Base-by-base conservation (phyloP, 2,888 invertebrate genomes). In the Athetis lepigone region DNA sequence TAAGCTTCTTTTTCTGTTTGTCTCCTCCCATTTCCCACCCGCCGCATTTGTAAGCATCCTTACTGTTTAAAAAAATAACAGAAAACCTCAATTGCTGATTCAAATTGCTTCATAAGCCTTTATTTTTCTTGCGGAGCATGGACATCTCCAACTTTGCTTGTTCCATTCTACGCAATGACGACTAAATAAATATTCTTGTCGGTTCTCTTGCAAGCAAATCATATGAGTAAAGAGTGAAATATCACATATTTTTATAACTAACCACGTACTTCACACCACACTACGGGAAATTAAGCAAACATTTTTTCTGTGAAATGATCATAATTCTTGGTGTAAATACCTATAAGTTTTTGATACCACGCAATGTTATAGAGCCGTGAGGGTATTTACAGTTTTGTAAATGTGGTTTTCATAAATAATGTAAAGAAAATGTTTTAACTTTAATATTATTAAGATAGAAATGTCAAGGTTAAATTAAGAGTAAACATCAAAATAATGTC, bases 41-140 rank as follows among this genome's bases (percentile, higher is more conserved):
- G 42, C n/a, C 39, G 71, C 37, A 55, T 62, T 75, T 70, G 47
- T 56, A 56, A 70, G 76, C 47, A 61, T 55, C 39, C 51, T 62
- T 70, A 47, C 55, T 70, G 71, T 70, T 69, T 46, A 46, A 70
- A 70, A 68, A 70, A 62, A 75, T 54, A 55, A 75, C 70, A 62
- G 46, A 16, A 43, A 70, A 39, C 54, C 70, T 55, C 71, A 56
- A 75, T 75, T 70, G 71, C 63, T 40, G 47, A 70, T 75, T 75
- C 50, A 51, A 70, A 70, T 70, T 51, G 51, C 51, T 70, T 51
- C 50, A 55, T 75, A 61, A 70, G 76, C 62, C 62, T 70, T 70
- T 55, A 54, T 74, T 75, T 75, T 70, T 61, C 33, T 59, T 54
- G 27, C 19, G 13, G 8, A 50, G 52, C 67, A 49, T 49, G 46